A percentile compares a stretch with the other conserved stretches of the same genome.
These are phyloP conservation scores for Acleris laterana DNA, from an alignment of 2,888 invertebrate species.

Conservation along the genomic window DNA sequence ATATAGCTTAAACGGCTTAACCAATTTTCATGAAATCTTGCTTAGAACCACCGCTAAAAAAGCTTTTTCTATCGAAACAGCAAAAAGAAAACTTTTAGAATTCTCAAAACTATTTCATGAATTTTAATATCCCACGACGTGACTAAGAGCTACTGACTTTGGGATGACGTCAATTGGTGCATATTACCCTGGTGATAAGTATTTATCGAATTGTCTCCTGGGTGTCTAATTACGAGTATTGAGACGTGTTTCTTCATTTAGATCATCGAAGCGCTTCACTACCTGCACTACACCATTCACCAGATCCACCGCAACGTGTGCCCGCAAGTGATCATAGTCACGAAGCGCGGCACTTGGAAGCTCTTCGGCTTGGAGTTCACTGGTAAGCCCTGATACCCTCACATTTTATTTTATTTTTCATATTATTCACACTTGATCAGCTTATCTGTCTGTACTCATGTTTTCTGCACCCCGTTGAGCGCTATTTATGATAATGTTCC, in stretches of 20 bases:
- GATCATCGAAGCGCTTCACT: conserved; percentile 97
- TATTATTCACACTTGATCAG: conserved; percentile 19
- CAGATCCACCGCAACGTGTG: conserved; percentile 97
- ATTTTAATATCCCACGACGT: no score
- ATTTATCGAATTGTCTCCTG: no score
- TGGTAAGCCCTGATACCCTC: conserved; percentile 82
- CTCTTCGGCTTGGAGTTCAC: conserved; percentile 96
- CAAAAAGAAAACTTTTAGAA: no score
- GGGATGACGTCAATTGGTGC: no score
- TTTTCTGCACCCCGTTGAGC: conserved; percentile 2
- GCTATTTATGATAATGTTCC: not conserved
- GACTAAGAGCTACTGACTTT: no score
- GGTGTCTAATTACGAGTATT: no score
- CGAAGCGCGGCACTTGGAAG: conserved; percentile 98
- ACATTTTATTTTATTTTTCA: conserved; percentile 5
- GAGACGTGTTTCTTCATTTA: conserved; percentile 60
- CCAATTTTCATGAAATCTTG: no score
- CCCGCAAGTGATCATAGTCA: conserved; percentile 95
- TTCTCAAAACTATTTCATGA: no score
- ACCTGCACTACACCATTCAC: conserved; percentile 94
- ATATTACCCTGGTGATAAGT: no score
- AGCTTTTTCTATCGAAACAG: no score
- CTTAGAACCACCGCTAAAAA: no score
- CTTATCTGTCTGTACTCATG: conserved; percentile 1
- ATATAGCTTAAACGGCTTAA: no score